phyloP scores from a whole-genome alignment of 2,797 vertebrate genomes.

The Arrhamphus sclerolepis region DNA sequence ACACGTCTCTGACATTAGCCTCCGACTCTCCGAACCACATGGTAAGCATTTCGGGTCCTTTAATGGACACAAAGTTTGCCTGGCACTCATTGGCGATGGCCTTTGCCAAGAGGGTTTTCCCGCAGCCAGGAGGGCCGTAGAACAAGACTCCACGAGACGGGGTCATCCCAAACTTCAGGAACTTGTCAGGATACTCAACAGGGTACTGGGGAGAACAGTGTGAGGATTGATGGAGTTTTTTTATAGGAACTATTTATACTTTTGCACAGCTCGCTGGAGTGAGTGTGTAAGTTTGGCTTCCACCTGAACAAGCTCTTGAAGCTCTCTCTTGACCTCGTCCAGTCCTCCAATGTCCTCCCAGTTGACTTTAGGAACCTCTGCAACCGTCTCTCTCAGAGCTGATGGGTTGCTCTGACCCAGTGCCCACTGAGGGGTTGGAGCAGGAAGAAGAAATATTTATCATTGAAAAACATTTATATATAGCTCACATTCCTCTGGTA shows the following conservation, averaged over 20 bases:
- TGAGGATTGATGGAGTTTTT: not conserved
- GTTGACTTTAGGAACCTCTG: conserved; percentile 93
- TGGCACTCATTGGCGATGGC: conserved; percentile 96
- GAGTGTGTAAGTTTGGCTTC: not conserved
- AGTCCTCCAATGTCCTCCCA: conserved; percentile 96
- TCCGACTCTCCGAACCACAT: conserved; percentile 99
- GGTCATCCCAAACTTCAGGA: conserved; percentile 97
- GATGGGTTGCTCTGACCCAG: conserved; percentile 96
- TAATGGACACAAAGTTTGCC: conserved; percentile 97
- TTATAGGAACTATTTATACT: not conserved
- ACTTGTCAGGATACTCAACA: conserved; percentile 96
- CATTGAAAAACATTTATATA: no score
- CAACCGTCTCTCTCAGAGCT: conserved; percentile 91
- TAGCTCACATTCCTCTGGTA: no score
- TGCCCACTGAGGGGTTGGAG: conserved; percentile 84
- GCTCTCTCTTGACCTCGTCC: conserved; percentile 93
- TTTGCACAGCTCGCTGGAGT: not conserved
- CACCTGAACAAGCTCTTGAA: conserved; percentile 96
- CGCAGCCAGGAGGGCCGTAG: conserved; percentile 96
- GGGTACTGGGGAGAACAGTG: conserved; percentile 83
- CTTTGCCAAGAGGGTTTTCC: conserved; percentile 94
- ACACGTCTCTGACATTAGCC: conserved; percentile 94
- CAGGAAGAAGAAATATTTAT: not conserved
- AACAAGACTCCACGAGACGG: conserved; percentile 95
- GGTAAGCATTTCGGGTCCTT: conserved; percentile 93